Percentiles rank a stretch among this genome's conserved stretches.
phyloP scores from a whole-genome alignment of 2,113 vertebrate genomes.

The Mirza zaza region DNA sequence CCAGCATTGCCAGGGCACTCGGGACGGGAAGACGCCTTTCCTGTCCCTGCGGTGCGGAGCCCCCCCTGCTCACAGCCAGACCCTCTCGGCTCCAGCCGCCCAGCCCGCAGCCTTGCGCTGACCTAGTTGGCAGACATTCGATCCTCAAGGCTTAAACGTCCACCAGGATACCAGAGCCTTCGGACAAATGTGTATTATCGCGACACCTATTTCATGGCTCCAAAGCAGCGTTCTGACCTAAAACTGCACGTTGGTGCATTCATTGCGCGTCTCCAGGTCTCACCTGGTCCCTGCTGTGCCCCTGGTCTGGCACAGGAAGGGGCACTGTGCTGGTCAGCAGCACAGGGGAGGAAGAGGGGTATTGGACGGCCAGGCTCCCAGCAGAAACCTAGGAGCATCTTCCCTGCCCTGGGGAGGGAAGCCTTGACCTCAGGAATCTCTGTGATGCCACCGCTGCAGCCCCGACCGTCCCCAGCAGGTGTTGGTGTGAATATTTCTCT shows the following conservation, averaged over 20 bases:
- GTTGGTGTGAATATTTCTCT: not conserved
- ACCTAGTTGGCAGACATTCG: not conserved
- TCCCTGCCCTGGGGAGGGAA: too few relatives aligned
- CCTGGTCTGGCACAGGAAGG: not conserved
- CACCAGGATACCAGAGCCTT: not conserved
- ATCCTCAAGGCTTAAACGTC: not conserved
- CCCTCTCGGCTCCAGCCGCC: not conserved
- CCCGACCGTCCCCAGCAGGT: not conserved
- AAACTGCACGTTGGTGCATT: not conserved
- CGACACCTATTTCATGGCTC: not conserved
- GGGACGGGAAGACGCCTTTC: not conserved
- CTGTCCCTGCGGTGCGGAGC: not conserved
- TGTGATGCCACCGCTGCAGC: too few relatives aligned
- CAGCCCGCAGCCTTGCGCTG: not conserved
- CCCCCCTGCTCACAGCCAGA: not conserved
- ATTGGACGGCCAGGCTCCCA: not conserved
- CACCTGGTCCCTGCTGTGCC: too few relatives aligned
- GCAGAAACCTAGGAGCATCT: not conserved
- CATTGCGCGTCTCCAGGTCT: not conserved
- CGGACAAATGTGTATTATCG: too few relatives aligned
- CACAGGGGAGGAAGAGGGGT: not conserved
- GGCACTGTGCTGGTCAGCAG: fast-evolving
- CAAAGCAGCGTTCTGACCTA: too few relatives aligned
- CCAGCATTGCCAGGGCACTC: too few relatives aligned
- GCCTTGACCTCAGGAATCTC: not conserved